Evolutionary conservation across 2,113 vertebrate genomes (phyloP), one percentile per base, ranked within the genome.

Genomic region (Erpornis zantholeuca): DNA sequence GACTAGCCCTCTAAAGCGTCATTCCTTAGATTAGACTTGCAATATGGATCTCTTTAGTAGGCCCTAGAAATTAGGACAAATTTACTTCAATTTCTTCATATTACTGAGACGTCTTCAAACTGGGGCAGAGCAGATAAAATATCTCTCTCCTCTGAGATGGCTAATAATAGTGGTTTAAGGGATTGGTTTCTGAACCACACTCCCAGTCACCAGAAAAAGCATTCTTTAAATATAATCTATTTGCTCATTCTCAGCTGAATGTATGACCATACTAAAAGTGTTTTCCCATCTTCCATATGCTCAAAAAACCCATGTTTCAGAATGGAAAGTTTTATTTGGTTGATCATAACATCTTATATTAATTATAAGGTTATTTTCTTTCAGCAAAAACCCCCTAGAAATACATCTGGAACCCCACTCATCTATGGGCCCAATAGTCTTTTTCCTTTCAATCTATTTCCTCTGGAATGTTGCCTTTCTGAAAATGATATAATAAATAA

Each of bases 41-140:
- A 78, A 42, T 42, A 63, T 19, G 24, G 73, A 93, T 86, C 60
- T 81, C 69, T 92, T 89, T 81, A 88, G 52, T 60, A 86, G 90
- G 73, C 9, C 3, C 57, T 53, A 86, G 90, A 86, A 96, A 96
- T 96, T 81, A 96, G 93, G 90, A 88, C 93, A 92, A 93, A 93
- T 69, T 78, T 88, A 53, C 82, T 92, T 85, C 50, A 82, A 65
- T 91, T 95, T 84, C 36, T 90, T 92, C 15, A 10, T 88, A 50
- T 82, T 88, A 90, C 52, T 71, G 69, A 82, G 49, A 96, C 69
- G 72, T 90, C 92, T 94, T 86, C 86, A 96, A 96, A 96, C 76
- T 94, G 65, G 96, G 92, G 22, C 96, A 97, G 70, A 94, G 72
- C 76, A 94, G 61, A 93, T 60, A 92, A 96, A 94, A 69, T 78